A percentile compares a stretch with the other conserved stretches of the same genome.
Conservation (phyloP, 2,113 vertebrate genomes). For the Dryoscopus gambensis region DNA sequence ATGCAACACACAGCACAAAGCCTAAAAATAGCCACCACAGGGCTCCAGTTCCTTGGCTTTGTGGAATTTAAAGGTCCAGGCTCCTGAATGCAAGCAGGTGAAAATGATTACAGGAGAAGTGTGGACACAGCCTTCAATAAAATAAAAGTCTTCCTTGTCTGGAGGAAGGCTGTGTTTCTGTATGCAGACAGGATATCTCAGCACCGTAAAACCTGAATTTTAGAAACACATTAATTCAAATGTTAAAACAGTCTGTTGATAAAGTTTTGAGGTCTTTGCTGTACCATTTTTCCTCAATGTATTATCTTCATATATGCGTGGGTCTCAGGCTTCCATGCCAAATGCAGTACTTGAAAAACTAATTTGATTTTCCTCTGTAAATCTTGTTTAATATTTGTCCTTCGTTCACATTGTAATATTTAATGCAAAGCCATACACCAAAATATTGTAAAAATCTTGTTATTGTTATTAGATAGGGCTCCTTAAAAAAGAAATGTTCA, state of each 20-base stretch:
- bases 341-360: background rate
- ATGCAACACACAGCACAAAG: background rate
- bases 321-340: background rate
- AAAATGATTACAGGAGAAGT: background rate
- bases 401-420: background rate
- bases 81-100: background rate
- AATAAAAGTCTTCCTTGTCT: background rate
- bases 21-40: background rate
- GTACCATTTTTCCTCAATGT: background rate
- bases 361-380: background rate
- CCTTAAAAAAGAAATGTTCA: background rate
- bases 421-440: background rate
- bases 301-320: background rate
- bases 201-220: background rate
- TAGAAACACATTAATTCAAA: background rate
- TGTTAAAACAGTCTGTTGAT: background rate
- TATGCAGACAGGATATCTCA: background rate
- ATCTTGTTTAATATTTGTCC: background rate
- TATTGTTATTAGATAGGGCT: background rate
- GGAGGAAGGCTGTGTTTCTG: background rate
- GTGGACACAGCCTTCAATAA: fast-evolving
- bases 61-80: background rate
- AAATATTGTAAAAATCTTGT: background rate
- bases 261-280: background rate
- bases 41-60: background rate